A percentile compares a stretch with the other conserved stretches of the same genome.
Evolutionary conservation across 2,888 invertebrate species (phyloP).

Genomic region (Pardosa pseudoannulata): DNA sequence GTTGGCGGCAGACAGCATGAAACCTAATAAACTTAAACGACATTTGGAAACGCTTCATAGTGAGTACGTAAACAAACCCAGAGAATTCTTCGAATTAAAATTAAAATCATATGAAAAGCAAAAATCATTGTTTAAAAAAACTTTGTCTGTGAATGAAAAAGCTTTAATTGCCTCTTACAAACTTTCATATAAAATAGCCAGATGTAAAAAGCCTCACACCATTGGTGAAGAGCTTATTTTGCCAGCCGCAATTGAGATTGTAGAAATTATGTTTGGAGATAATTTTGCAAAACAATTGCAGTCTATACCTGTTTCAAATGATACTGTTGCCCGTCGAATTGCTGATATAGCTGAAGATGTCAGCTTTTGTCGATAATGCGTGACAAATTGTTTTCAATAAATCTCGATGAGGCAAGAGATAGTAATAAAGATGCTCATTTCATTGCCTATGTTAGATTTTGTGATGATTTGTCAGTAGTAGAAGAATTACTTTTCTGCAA

Average conservation of each 20-base stretch:
- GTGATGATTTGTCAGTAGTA: no score
- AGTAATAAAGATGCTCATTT: no score
- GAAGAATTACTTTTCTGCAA: no score
- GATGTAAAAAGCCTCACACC: constrained; percentile 56
- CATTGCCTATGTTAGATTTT: no score
- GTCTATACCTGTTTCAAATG: constrained; percentile 36
- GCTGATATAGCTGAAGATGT: constrained; percentile 45
- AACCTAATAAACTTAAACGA: constrained; percentile 14
- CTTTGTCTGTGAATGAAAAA: constrained; percentile 33
- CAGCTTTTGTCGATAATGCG: no score
- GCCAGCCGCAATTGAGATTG: constrained; percentile 19
- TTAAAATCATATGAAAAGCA: neutral
- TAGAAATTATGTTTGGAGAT: constrained; percentile 29
- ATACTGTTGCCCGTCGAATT: constrained; percentile 37
- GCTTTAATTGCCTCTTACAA: constrained; percentile 45
- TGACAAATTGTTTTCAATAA: no score
- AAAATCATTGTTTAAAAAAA: constrained; percentile 8
- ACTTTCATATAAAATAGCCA: constrained; percentile 53
- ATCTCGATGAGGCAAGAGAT: no score
- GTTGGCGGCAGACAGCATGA: constrained; percentile 27
- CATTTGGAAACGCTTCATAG: constrained; percentile 25
- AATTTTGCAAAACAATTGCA: constrained; percentile 21
- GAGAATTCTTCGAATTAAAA: neutral
- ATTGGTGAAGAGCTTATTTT: constrained; percentile 46
- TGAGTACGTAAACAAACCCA: constrained; percentile 1